Evolutionary conservation across 2,797 vertebrate species (phyloP).

Genomic region (Lophotriccus pileatus): DNA sequence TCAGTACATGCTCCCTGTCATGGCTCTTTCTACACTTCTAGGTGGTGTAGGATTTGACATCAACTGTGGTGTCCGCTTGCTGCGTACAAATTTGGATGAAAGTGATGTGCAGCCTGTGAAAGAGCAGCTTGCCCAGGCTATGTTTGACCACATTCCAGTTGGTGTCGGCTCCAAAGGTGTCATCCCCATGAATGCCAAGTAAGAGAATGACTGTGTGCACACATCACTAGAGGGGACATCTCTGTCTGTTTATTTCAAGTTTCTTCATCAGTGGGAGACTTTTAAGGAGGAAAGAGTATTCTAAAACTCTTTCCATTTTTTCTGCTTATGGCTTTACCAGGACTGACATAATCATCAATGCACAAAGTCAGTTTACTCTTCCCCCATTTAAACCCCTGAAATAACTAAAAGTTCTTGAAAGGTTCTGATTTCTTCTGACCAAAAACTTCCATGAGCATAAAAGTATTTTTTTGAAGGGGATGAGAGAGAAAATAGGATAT

Average conservation of each 20-base stretch:
- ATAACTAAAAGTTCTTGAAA: neutral
- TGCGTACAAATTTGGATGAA: conserved; percentile 95
- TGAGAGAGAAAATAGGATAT: neutral
- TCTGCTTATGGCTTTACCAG: neutral
- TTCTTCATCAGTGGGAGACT: neutral
- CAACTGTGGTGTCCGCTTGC: conserved; percentile 94
- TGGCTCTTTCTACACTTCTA: conserved; percentile 31
- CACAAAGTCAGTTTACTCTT: neutral
- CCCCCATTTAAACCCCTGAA: neutral
- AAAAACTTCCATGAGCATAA: neutral
- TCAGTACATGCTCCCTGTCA: neutral
- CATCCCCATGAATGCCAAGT: conserved; percentile 97
- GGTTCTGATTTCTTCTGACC: neutral
- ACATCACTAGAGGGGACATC: neutral
- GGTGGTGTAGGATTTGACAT: conserved; percentile 98
- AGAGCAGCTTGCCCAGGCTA: conserved; percentile 94
- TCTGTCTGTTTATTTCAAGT: neutral
- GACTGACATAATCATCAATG: neutral
- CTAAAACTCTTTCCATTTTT: neutral
- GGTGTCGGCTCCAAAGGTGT: conserved; percentile 97
- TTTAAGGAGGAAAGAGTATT: neutral
- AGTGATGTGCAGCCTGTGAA: conserved; percentile 96
- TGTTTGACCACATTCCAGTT: conserved; percentile 98
- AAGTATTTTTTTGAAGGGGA: neutral
- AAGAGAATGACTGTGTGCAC: conserved; percentile 44